A percentile compares a stretch with the other conserved stretches of the same genome.
Conservation (phyloP, 2,113 vertebrate species). For the Bothrops jararaca region DNA sequence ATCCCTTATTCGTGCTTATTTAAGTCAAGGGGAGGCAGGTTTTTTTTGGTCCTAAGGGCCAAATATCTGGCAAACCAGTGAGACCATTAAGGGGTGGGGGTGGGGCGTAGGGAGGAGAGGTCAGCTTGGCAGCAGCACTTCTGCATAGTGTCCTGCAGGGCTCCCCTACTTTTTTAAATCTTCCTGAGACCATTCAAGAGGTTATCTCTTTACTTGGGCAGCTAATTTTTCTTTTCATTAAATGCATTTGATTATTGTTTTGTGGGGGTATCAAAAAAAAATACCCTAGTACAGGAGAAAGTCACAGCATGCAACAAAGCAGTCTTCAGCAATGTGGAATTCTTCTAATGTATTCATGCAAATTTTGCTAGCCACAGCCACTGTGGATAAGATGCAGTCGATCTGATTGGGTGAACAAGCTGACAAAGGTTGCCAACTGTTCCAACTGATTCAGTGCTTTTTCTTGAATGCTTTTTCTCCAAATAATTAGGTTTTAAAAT, state of each 20-base stretch:
- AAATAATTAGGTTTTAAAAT: background rate
- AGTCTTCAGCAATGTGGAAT: background rate
- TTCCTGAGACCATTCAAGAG: background rate
- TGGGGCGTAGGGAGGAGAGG: background rate
- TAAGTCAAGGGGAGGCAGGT: background rate
- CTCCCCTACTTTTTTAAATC: background rate
- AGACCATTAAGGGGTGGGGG: background rate
- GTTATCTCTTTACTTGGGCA: background rate
- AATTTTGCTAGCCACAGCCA: background rate
- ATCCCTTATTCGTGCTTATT: background rate
- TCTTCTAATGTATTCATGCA: background rate
- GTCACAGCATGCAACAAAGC: background rate
- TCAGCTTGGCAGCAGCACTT: background rate
- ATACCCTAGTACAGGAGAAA: background rate
- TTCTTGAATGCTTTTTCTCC: background rate
- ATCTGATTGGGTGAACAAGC: background rate
- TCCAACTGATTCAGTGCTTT: background rate
- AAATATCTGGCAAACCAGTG: background rate
- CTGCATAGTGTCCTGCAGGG: background rate
- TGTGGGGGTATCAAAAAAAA: background rate
- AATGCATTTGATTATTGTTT: background rate
- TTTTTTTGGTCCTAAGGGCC: background rate
- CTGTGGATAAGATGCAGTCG: background rate
- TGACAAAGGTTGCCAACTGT: background rate
- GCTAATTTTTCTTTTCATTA: background rate